Conservation (phyloP, 2,797 vertebrate species). For the Pithecia hirsuta region DNA sequence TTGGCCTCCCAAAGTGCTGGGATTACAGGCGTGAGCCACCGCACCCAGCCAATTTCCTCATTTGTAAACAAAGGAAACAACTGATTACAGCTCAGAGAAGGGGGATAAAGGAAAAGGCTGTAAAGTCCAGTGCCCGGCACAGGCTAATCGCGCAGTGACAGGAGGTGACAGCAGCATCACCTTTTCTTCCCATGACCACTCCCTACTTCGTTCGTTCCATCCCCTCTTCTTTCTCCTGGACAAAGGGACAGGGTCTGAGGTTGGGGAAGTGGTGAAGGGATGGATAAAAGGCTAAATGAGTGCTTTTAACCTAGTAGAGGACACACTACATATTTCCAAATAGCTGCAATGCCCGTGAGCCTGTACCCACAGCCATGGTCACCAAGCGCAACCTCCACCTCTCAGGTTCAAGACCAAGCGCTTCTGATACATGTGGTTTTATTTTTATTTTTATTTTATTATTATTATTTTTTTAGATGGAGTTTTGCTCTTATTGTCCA, state of each 20-base stretch:
- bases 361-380: accelerated
- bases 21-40: not conserved
- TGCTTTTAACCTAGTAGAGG: not conserved
- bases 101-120: not conserved
- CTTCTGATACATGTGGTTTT: accelerated
- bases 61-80: not conserved
- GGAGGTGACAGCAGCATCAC: not conserved
- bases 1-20: not conserved
- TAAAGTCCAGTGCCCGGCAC: accelerated
- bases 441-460: too few species aligned
- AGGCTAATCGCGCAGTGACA: accelerated
- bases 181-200: not conserved
- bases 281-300: not conserved
- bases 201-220: not conserved
- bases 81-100: not conserved
- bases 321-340: not conserved
- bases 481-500: too few species aligned
- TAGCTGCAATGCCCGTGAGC: accelerated
- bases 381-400: accelerated
- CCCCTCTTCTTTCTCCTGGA: not conserved
- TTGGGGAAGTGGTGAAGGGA: not conserved
- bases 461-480: too few species aligned
- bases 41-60: not conserved
- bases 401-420: not conserved
- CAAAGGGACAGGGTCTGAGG: not conserved